phyloP scores from a whole-genome alignment of 2,797 vertebrate genomes.

The Xerus rutilus region DNA sequence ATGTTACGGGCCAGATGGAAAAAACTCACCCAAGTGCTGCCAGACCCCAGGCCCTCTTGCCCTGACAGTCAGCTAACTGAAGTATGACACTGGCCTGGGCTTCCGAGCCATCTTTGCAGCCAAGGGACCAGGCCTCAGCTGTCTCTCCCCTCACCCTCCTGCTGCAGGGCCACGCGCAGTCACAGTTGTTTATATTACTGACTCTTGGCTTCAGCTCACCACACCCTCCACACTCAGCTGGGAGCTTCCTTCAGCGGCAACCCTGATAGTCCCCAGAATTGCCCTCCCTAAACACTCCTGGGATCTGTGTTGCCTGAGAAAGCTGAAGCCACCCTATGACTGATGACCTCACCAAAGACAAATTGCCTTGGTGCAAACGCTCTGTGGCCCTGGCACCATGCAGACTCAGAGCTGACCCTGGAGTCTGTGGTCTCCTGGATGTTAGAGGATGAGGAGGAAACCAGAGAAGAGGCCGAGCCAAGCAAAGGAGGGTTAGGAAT shows the following conservation, averaged over 20 bases:
- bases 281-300: neutral
- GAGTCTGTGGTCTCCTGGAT: neutral
- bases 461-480: neutral
- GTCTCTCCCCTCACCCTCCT: neutral
- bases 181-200: conserved; percentile 64
- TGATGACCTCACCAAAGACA: neutral
- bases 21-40: neutral
- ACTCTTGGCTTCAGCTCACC: conserved; percentile 44
- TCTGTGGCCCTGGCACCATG: neutral
- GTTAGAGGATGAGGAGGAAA: neutral
- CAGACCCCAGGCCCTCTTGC: neutral
- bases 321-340: neutral
- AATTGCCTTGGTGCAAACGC: neutral
- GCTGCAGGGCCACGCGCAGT: neutral
- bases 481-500: neutral
- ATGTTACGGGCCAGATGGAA: neutral
- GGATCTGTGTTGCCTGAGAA: neutral
- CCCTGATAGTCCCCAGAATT: neutral
- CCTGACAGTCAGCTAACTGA: neutral
- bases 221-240: conserved; percentile 52
- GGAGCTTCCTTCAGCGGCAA: conserved; percentile 62
- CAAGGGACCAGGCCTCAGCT: neutral
- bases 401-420: neutral
- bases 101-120: neutral
- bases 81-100: neutral